Evolutionary conservation across 2,797 vertebrate species (phyloP).

Genomic region (Chelon labrosus): DNA sequence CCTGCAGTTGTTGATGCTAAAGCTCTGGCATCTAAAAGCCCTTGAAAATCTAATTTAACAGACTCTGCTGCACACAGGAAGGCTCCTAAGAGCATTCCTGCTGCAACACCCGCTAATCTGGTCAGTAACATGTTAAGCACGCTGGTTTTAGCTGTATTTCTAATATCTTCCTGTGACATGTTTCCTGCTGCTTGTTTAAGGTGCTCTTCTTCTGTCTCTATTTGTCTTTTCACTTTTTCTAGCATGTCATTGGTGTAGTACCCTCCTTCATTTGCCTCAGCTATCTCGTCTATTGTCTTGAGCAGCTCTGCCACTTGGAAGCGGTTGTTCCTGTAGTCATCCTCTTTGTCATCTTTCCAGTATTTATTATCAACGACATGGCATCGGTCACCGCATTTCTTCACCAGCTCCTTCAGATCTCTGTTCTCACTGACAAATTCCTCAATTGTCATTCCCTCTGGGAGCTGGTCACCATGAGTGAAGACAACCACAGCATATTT

Average conservation of each 20-base stretch:
- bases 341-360: slow-evolving; percentile 24
- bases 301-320: slow-evolving; percentile 44
- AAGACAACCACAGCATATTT: slow-evolving; percentile 25
- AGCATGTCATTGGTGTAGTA: slow-evolving; percentile 37
- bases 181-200: background rate
- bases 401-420: slow-evolving; percentile 31
- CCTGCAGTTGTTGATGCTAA: no score
- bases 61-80: background rate
- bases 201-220: fast-evolving
- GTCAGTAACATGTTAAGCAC: background rate
- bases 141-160: background rate
- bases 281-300: slow-evolving; percentile 26
- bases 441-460: background rate
- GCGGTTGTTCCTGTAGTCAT: slow-evolving; percentile 46
- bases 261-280: background rate
- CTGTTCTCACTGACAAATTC: background rate
- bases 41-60: fast-evolving
- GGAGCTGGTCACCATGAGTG: slow-evolving; percentile 32
- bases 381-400: slow-evolving; percentile 34
- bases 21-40: no score
- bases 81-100: slow-evolving; percentile 30
- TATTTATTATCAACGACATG: slow-evolving; percentile 57
- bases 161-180: slow-evolving; percentile 1
- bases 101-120: background rate
- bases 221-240: fast-evolving